phyloP scores from a whole-genome alignment of 2,113 vertebrate species.

The Cryptotis parvus region DNA sequence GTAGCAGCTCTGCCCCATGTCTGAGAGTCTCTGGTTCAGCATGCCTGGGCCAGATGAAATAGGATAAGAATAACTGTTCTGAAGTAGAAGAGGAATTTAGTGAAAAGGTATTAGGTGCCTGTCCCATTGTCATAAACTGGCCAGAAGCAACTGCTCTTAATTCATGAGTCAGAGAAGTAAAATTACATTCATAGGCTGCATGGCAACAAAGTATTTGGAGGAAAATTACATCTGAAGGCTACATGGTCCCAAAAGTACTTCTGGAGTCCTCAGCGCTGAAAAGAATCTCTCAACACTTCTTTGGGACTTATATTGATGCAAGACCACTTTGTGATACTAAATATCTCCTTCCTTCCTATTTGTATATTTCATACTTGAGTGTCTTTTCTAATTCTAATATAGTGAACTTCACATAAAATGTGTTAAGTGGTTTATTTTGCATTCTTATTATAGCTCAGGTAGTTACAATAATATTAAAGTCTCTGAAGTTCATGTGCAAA shows the following conservation, averaged over 20 bases:
- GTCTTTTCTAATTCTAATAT: not conserved
- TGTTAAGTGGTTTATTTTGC: not conserved
- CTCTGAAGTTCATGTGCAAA: no score
- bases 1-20: no score
- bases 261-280: not conserved
- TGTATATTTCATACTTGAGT: not conserved
- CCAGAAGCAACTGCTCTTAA: not conserved
- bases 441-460: no score
- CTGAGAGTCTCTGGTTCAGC: no score
- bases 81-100: not conserved
- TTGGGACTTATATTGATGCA: not conserved
- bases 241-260: not conserved
- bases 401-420: not conserved
- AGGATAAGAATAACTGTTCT: not conserved
- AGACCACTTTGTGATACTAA: not conserved
- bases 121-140: not conserved
- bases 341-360: not conserved
- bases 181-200: no score
- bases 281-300: not conserved
- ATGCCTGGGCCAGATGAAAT: no score
- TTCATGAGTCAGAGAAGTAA: not conserved
- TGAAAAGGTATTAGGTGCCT: not conserved
- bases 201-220: no score
- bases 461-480: no score
- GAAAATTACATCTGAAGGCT: no score